These are phyloP conservation scores for Hippopotamyrus pictus DNA, from an alignment of 2,797 vertebrate species.

Conservation along the genomic window DNA sequence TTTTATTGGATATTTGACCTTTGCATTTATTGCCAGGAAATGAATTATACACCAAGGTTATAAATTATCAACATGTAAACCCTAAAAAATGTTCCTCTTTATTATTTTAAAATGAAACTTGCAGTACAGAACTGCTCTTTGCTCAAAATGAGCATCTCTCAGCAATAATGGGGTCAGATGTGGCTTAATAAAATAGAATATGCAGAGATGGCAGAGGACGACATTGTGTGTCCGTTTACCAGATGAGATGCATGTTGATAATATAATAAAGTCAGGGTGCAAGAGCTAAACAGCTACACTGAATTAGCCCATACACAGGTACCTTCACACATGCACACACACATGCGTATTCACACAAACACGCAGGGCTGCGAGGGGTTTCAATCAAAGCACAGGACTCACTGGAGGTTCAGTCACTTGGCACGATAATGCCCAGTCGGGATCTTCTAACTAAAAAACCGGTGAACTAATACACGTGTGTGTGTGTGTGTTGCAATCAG, in stretches of 20 bases:
- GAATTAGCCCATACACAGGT: not conserved
- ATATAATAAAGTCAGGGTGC: not conserved
- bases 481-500: not conserved
- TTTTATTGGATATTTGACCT: conserved; percentile 40
- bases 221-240: not conserved
- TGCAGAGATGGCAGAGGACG: not conserved
- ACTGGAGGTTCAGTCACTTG: not conserved
- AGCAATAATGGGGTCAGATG: not conserved
- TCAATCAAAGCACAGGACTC: not conserved
- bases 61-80: not conserved
- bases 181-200: not conserved
- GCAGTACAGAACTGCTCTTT: not conserved
- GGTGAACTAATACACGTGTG: not conserved
- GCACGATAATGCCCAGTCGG: not conserved
- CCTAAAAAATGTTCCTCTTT: not conserved
- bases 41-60: conserved; percentile 19
- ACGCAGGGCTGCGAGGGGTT: not conserved
- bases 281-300: not conserved
- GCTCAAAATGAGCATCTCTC: not conserved
- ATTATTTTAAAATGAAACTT: not conserved
- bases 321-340: not conserved
- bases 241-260: not conserved
- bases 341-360: not conserved
- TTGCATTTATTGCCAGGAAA: conserved; percentile 45
- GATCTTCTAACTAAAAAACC: not conserved